Base-by-base conservation (phyloP, 2,797 vertebrate genomes). In the Acridotheres tristis region DNA sequence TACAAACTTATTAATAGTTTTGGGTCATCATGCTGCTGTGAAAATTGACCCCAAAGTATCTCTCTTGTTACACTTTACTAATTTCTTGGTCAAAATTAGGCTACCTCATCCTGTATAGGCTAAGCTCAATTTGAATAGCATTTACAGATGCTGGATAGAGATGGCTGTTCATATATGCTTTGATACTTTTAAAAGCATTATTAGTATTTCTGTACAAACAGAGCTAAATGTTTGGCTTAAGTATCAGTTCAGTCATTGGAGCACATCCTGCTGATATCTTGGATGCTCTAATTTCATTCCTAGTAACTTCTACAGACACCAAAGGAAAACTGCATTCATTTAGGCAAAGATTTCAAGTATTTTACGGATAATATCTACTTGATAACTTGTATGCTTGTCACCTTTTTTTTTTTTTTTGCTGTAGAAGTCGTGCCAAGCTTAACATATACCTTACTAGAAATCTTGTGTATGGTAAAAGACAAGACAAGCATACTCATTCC, bases 1-100 rank as follows among this genome's bases (percentile, higher is more conserved):
- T 53, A 54, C 55, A 51, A 66, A 63, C 74, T 80, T 89, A 59
- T 85, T 91, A 95, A 71, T 94, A 89, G 74, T 42, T 88, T 73
- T 81, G 45, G 27, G 42, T 85, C 66, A 36, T 86, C 1, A 0
- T 32, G 21, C 40, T 71, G 21, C 65, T 73, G 43, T 66, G 34
- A 67, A 90, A 74, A 66, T 47, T 72, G 67, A 72, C 53, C 23
- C 59, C 6, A 2, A 63, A 78, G 51, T 40, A 29, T 91, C 61
- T 92, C 16, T 65, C 22, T 89, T 82, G 48, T 22, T 86, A 16
- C 19, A 19, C 13, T 81, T 83, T 11, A 30, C n/a, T 57, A 50
- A 73, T 94, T 85, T 88, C 36, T 61, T 81, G 32, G 9, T 87
- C 45, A 40, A 76, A 86, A 87, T 58, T 55, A 81, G 54, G 18